Conservation (phyloP, 2,797 vertebrate species). For the Falco cherrug region DNA sequence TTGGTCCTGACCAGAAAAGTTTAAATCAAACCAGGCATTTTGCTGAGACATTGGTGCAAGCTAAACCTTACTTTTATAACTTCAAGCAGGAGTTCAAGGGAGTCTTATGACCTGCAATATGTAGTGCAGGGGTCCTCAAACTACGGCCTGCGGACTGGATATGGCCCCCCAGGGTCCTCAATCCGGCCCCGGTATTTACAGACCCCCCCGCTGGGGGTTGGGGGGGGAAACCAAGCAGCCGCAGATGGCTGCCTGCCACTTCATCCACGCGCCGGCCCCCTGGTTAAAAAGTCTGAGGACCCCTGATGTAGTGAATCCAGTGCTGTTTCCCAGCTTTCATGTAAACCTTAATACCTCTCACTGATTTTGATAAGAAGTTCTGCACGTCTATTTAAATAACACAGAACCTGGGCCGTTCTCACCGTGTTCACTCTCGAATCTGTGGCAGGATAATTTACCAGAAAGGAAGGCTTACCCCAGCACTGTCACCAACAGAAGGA, state of each 20-base stretch:
- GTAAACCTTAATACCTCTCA: background rate
- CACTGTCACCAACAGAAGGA: background rate
- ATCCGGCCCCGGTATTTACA: too few species aligned
- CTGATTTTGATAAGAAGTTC: background rate
- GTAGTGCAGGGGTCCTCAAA: too few species aligned
- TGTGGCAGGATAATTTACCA: background rate
- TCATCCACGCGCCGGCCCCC: too few species aligned
- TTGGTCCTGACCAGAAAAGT: background rate
- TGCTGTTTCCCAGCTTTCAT: background rate
- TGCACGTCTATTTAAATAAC: background rate
- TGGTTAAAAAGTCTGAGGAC: too few species aligned
- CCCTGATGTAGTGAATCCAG: background rate
- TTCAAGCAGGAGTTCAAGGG: background rate
- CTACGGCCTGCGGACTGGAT: too few species aligned
- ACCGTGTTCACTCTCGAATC: background rate
- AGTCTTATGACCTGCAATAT: background rate
- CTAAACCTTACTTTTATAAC: background rate
- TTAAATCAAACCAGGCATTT: background rate
- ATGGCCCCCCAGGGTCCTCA: too few species aligned
- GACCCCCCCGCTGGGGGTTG: too few species aligned
- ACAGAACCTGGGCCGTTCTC: background rate
- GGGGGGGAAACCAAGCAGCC: too few species aligned
- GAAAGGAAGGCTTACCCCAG: background rate
- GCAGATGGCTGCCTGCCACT: too few species aligned
- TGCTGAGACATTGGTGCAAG: background rate